phyloP scores from a whole-genome alignment of 2,113 vertebrate genomes.

The Oreochromis spilurus region DNA sequence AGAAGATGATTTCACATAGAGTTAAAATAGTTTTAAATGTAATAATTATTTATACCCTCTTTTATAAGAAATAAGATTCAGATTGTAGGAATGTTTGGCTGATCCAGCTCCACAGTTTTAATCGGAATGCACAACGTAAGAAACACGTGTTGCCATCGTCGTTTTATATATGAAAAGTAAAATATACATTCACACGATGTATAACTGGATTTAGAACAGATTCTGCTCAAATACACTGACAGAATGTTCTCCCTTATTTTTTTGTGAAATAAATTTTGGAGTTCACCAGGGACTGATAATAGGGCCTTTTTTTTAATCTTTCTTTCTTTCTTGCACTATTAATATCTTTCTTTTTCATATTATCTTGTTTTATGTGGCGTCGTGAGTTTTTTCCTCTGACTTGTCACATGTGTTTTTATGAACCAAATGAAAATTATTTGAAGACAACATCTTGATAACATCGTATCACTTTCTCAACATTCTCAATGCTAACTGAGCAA shows the following conservation, averaged over 20 bases:
- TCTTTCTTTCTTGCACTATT: not conserved
- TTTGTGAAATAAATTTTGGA: not conserved
- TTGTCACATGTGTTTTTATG: accelerated
- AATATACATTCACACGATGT: not conserved
- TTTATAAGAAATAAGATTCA: not conserved
- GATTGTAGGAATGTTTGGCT: not conserved
- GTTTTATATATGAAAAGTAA: not conserved
- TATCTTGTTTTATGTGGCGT: not conserved
- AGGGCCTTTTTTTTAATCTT: not conserved
- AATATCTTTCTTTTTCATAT: not conserved
- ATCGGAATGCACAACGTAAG: accelerated
- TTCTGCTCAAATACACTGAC: not conserved
- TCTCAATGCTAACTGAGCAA: not conserved
- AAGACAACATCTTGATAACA: not conserved
- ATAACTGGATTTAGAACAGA: not conserved
- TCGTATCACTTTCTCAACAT: not conserved
- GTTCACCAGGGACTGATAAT: not conserved
- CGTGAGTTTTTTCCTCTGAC: not conserved
- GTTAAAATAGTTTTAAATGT: accelerated
- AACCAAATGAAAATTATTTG: not conserved
- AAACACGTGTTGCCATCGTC: accelerated
- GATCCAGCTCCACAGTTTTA: not conserved
- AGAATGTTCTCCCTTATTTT: not conserved
- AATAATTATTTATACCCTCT: not conserved
- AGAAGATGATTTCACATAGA: not conserved